Evolutionary conservation across 64 coral and sea anemone species (phyloP).

Genomic region (Anthopleura sola): DNA sequence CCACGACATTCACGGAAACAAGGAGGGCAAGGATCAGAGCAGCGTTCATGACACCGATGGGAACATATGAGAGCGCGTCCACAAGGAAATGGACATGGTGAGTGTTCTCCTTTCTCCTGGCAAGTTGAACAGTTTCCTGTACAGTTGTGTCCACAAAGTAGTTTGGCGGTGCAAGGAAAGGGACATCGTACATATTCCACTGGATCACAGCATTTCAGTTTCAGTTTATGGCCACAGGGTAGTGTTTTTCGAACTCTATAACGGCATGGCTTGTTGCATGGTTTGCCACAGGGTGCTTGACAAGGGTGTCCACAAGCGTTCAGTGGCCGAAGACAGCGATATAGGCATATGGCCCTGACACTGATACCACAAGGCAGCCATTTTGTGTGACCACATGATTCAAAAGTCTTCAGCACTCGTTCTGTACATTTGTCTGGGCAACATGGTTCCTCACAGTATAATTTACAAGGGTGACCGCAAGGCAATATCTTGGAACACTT

Average conservation of each 20-base stretch:
- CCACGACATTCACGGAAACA: constrained; percentile 50
- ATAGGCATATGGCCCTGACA: neutral
- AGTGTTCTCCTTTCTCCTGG: constrained; percentile 33
- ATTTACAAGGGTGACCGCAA: constrained; percentile 48
- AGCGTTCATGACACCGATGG: constrained; percentile 55
- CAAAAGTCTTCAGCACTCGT: constrained; percentile 21
- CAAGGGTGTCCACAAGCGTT: constrained; percentile 18
- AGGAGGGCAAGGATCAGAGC: constrained; percentile 54
- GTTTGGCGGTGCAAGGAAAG: constrained; percentile 15
- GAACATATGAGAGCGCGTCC: constrained; percentile 42
- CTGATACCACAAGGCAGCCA: neutral
- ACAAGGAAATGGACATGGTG: constrained; percentile 47
- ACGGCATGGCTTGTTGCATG: constrained; percentile 29
- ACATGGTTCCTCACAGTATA: constrained; percentile 20
- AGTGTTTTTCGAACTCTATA: constrained; percentile 19
- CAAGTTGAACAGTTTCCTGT: constrained; percentile 33
- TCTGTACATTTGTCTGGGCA: neutral
- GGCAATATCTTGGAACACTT: constrained; percentile 9
- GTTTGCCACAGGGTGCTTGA: constrained; percentile 30
- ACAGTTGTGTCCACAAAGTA: constrained; percentile 65
- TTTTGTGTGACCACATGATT: constrained; percentile 37
- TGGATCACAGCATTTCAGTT: constrained; percentile 27
- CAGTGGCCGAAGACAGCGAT: neutral
- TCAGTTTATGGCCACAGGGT: constrained; percentile 45
- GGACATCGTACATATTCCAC: constrained; percentile 14